A percentile compares a stretch with the other conserved stretches of the same genome.
Evolutionary conservation across 1,140 invertebrate species (phyloP).

Genomic region (Rhopalosiphum padi): DNA sequence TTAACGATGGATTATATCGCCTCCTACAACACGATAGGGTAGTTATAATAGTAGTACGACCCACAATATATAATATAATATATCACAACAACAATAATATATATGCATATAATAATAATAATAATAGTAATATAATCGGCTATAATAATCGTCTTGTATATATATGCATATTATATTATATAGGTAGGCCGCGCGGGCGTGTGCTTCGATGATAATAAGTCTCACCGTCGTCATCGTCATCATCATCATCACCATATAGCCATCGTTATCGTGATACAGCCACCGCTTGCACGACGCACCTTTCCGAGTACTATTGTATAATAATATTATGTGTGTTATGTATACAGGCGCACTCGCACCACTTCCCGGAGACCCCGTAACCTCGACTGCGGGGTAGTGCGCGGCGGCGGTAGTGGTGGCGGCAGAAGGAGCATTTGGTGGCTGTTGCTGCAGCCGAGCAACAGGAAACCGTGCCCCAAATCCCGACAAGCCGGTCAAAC

Average conservation of each 20-base stretch:
- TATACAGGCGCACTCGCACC: background rate
- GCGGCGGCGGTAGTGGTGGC: background rate
- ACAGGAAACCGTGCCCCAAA: slow-evolving; percentile 57
- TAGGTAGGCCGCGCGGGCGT: background rate
- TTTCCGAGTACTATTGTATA: background rate
- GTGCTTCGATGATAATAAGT: background rate
- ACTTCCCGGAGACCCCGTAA: slow-evolving; percentile 46
- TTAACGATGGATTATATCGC: too few relatives aligned
- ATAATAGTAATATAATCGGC: background rate
- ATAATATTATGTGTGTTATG: background rate
- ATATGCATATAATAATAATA: background rate
- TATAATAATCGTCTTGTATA: background rate
- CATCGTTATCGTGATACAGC: background rate
- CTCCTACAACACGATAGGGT: background rate
- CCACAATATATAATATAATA: background rate
- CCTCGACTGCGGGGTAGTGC: slow-evolving; percentile 3
- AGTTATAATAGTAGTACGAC: background rate
- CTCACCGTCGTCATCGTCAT: background rate
- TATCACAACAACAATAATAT: background rate
- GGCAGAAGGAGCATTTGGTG: slow-evolving; percentile 1
- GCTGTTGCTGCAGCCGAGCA: slow-evolving; percentile 13
- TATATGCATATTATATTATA: background rate
- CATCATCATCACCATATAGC: background rate
- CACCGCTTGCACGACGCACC: slow-evolving; percentile 41
- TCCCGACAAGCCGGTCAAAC: slow-evolving; percentile 56